Evolutionary conservation across 2,113 vertebrate genomes (phyloP).

Genomic region (Pelecanoides urinatrix): DNA sequence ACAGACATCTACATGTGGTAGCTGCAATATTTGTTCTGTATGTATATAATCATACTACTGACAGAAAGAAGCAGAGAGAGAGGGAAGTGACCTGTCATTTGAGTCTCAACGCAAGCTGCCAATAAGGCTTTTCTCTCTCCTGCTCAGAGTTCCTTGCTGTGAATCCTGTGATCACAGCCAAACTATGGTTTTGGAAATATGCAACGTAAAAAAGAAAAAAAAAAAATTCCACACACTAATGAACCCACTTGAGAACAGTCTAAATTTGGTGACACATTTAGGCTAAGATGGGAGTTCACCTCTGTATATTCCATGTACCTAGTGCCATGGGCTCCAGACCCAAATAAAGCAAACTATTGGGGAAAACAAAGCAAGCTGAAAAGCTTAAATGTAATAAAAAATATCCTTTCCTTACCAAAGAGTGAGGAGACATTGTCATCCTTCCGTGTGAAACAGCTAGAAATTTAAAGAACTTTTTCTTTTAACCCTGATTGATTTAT

Average conservation of each 20-base stretch:
- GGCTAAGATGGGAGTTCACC: neutral
- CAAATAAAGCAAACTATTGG: neutral
- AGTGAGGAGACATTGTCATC: neutral
- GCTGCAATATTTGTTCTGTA: neutral
- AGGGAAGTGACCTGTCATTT: neutral
- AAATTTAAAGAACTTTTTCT: neutral
- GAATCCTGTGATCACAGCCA: neutral
- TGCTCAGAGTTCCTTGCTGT: accelerated
- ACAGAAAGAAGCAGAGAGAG: neutral
- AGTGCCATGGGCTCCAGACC: neutral
- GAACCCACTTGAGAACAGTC: neutral
- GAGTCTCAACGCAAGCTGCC: neutral
- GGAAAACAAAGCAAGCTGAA: neutral
- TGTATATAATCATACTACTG: neutral
- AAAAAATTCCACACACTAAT: neutral
- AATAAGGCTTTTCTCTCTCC: neutral
- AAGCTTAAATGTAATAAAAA: neutral
- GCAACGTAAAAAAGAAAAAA: neutral
- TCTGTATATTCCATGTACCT: neutral
- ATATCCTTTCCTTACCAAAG: neutral
- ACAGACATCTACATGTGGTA: neutral
- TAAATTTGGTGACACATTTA: neutral
- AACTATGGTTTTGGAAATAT: neutral
- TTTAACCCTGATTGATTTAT: neutral
- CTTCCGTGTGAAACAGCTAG: neutral